These are phyloP conservation scores for Eulemur rubriventer DNA, from an alignment of 2,797 vertebrate species.

Conservation along the genomic window DNA sequence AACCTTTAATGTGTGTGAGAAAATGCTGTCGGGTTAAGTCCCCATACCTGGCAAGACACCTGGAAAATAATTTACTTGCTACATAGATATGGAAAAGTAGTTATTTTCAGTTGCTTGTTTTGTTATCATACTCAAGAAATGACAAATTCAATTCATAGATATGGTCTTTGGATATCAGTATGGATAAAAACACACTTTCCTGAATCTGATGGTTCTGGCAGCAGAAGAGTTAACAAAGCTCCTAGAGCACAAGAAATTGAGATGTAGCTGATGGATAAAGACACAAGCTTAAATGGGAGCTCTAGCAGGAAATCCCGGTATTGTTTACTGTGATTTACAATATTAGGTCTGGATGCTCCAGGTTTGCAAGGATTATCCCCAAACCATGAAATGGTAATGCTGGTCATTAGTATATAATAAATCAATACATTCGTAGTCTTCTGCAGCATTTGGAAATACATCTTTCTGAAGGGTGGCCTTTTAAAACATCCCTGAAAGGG, in stretches of 20 bases:
- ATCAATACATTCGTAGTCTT: not conserved
- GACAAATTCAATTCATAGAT: not conserved
- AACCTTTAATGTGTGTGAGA: not conserved
- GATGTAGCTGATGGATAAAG: not conserved
- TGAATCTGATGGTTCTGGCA: not conserved
- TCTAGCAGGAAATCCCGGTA: not conserved
- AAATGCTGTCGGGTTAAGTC: not conserved
- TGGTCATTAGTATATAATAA: not conserved
- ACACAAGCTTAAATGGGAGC: not conserved
- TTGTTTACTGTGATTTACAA: not conserved
- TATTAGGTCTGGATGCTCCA: not conserved
- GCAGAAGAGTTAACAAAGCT: not conserved
- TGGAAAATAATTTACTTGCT: not conserved
- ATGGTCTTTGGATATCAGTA: not conserved
- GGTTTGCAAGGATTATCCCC: not conserved
- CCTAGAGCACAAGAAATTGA: not conserved
- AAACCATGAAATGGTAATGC: not conserved
- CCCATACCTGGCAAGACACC: not conserved
- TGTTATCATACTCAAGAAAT: not conserved
- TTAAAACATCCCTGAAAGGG: not conserved
- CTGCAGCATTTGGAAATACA: not conserved
- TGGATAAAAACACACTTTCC: not conserved
- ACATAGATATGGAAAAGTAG: not conserved
- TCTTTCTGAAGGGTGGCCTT: not conserved
- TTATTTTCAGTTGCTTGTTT: not conserved